Base-by-base conservation (phyloP, 2,888 invertebrate genomes). In the Bellardia pandia region DNA sequence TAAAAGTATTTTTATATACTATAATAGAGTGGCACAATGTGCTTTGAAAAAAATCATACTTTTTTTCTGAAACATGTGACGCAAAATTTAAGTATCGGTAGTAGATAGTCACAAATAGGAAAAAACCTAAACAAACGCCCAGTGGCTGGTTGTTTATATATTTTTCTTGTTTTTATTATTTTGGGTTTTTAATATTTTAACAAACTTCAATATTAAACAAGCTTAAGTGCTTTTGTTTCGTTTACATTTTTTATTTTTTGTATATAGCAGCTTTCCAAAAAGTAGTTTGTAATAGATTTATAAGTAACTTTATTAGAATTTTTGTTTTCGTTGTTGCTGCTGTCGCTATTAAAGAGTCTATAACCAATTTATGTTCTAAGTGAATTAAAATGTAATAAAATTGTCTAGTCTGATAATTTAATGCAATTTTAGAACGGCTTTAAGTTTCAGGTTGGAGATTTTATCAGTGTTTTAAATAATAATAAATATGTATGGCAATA, bases 281-380 rank as follows among this genome's bases (percentile, higher is more conserved):
- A 33, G 16, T 66, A 64, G 68, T 48, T 71, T 69, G 64, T 85
- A 85, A 82, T 78, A 85, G 81, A 85, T 87, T 87, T 87, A 84
- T 78, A 74, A 87, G 51, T 85, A 77, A 87, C 69, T 85, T 86
- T 72, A 66, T 68, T 72, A 72, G 48, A 37, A 62, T 40, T 62
- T 72, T 72, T 30, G 58, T 58, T 30, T 30, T 11, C n/a, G 58
- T 60, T 68, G 30, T 69, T 79, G 23, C n/a, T 45, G 4, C 23
- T 40, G 33, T 30, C 53, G 56, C 6, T 48, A 33, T 37, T n/a
- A 51, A 62, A 64, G 23, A 16, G 72, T 42, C 42, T 30, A 72
- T 7, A 77, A 23, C 37, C 45, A 60, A 40, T 74, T 72, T 64
- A 30, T 58, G 33, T 58, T 68, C 6, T 62, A n/a, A 62, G 9